A percentile compares a stretch with the other conserved stretches of the same genome.
phyloP scores from a whole-genome alignment of 2,797 vertebrate species.

The Sebastiscus tertius region DNA sequence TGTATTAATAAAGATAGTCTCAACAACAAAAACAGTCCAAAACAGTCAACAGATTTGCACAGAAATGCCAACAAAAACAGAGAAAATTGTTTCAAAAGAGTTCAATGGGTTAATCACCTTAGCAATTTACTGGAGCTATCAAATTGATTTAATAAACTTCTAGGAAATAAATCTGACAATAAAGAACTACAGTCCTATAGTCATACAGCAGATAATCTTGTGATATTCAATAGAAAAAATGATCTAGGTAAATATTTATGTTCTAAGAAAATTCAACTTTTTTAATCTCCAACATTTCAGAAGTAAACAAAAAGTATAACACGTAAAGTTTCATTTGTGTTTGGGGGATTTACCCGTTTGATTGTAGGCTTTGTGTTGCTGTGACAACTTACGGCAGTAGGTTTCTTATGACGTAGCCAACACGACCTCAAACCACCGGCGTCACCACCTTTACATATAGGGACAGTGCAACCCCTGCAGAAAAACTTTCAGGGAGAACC shows the following conservation, averaged over 20 bases:
- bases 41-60: neutral
- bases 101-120: too few relatives aligned
- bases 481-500: slow-evolving; percentile 9
- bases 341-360: neutral
- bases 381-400: neutral
- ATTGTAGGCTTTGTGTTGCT: neutral
- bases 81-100: neutral
- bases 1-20: neutral
- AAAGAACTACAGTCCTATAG: neutral
- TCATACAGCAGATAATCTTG: neutral
- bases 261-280: neutral
- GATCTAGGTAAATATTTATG: neutral
- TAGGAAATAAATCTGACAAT: neutral
- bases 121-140: too few relatives aligned
- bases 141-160: too few relatives aligned
- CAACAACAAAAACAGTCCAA: neutral
- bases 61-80: neutral
- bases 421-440: neutral
- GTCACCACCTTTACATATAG: slow-evolving; percentile 2
- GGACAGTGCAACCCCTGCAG: neutral
- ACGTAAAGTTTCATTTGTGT: neutral
- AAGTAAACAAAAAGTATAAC: neutral
- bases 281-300: neutral
- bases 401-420: neutral
- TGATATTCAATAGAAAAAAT: neutral